A percentile compares a stretch with the other conserved stretches of the same genome.
Conservation (phyloP, 2,888 invertebrate species). For the Synergus itoensis region DNA sequence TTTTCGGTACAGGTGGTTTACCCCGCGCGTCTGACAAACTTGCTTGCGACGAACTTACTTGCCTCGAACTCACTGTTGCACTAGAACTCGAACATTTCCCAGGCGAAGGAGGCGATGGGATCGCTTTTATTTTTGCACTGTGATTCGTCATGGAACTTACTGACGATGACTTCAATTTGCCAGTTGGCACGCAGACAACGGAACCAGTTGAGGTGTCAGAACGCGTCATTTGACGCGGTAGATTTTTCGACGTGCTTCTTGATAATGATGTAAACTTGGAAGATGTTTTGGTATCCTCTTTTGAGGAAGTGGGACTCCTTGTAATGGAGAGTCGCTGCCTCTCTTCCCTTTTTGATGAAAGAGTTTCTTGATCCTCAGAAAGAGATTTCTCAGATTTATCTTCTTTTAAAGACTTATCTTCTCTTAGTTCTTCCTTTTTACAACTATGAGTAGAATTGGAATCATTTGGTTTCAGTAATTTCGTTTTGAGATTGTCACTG, state of each 20-base stretch:
- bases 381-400: background rate
- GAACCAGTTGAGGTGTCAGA: conserved; percentile 67
- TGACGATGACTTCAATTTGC: conserved; percentile 72
- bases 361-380: conserved; percentile 48
- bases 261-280: conserved; percentile 61
- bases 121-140: conserved; percentile 68
- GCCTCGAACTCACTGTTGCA: conserved; percentile 65
- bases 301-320: conserved; percentile 57
- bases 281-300: conserved; percentile 60
- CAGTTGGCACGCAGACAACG: conserved; percentile 72
- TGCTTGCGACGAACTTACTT: conserved; percentile 64
- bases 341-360: conserved; percentile 58
- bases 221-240: conserved; percentile 69
- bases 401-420: too few relatives aligned
- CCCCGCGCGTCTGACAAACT: conserved; percentile 70
- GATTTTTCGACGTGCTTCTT: conserved; percentile 64
- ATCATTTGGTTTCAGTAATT: conserved; percentile 45
- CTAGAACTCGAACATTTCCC: conserved; percentile 59
- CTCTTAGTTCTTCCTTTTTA: conserved; percentile 42
- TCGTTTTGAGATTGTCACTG: conserved; percentile 50
- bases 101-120: conserved; percentile 61
- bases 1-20: conserved; percentile 79
- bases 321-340: conserved; percentile 59
- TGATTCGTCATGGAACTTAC: conserved; percentile 70
- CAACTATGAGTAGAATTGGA: conserved; percentile 42